A percentile compares a stretch with the other conserved stretches of the same genome.
Evolutionary conservation across 2,113 vertebrate genomes (phyloP).

Genomic region (Pan troglodytes): DNA sequence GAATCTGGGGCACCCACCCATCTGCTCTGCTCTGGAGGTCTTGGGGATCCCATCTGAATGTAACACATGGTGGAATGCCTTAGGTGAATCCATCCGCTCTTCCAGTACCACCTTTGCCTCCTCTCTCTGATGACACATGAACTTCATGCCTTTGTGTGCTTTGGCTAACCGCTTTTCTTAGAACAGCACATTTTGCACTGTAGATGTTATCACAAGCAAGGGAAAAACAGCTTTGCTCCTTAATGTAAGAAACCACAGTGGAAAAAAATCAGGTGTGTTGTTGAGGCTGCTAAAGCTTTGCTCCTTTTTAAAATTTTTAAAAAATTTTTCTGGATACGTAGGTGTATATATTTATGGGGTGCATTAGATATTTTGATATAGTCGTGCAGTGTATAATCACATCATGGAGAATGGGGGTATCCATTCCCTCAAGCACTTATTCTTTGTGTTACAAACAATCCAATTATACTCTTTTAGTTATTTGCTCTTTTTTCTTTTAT

Average conservation of each 20-base stretch:
- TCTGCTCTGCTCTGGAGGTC: neutral
- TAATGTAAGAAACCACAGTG: neutral
- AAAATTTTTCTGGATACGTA: too few relatives aligned
- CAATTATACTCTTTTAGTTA: too few relatives aligned
- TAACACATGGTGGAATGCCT: neutral
- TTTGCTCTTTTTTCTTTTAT: too few relatives aligned
- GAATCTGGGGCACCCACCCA: accelerated
- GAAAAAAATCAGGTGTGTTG: neutral
- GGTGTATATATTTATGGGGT: too few relatives aligned
- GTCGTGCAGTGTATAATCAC: too few relatives aligned
- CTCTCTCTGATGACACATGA: neutral
- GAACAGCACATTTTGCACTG: neutral
- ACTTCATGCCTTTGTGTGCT: neutral
- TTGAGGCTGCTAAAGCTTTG: accelerated
- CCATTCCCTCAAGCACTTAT: too few relatives aligned
- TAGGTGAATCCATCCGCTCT: accelerated
- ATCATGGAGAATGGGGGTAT: too few relatives aligned
- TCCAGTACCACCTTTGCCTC: neutral
- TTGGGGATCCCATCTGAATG: neutral
- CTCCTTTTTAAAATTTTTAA: too few relatives aligned
- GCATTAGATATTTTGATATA: too few relatives aligned
- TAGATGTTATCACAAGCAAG: neutral
- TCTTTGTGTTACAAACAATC: too few relatives aligned
- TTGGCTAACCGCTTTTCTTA: neutral
- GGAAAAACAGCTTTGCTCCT: accelerated